Percentiles rank a stretch among this genome's conserved stretches.
Evolutionary conservation across 2,888 invertebrate species (phyloP).

Genomic region (Exephanes ischioxanthus): DNA sequence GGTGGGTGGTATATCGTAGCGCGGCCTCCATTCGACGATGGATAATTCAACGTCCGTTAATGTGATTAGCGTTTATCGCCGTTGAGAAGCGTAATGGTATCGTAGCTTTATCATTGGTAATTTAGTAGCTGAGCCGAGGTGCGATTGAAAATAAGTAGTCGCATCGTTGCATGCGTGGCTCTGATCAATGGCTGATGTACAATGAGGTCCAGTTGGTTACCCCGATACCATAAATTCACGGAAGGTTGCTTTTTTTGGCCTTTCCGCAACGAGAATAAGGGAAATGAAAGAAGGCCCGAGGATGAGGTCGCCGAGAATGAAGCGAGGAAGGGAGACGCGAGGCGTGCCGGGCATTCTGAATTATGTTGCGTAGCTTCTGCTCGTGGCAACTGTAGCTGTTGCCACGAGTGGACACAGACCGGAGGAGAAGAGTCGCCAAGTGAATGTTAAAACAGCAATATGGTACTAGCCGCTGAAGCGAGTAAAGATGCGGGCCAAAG

Average conservation of each 20-base stretch:
- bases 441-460: slow-evolving; percentile 53
- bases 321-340: slow-evolving; percentile 33
- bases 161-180: no score
- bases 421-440: slow-evolving; percentile 35
- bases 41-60: slow-evolving; percentile 21
- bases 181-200: no score
- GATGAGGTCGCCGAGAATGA: neutral
- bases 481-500: slow-evolving; percentile 30
- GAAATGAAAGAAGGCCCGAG: slow-evolving; percentile 5
- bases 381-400: neutral
- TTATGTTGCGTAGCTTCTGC: slow-evolving; percentile 19
- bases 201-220: no score
- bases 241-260: neutral
- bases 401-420: slow-evolving; percentile 28
- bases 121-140: neutral
- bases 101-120: neutral
- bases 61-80: slow-evolving; percentile 33
- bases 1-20: slow-evolving; percentile 13
- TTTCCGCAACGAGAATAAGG: slow-evolving; percentile 33
- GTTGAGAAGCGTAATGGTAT: neutral
- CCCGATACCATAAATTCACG: neutral
- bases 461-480: slow-evolving; percentile 10
- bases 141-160: neutral
- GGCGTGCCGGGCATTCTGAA: slow-evolving; percentile 60
- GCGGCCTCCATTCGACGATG: slow-evolving; percentile 8